Evolutionary conservation across 2,113 vertebrate genomes (phyloP).

Genomic region (Pholis gunnellus): DNA sequence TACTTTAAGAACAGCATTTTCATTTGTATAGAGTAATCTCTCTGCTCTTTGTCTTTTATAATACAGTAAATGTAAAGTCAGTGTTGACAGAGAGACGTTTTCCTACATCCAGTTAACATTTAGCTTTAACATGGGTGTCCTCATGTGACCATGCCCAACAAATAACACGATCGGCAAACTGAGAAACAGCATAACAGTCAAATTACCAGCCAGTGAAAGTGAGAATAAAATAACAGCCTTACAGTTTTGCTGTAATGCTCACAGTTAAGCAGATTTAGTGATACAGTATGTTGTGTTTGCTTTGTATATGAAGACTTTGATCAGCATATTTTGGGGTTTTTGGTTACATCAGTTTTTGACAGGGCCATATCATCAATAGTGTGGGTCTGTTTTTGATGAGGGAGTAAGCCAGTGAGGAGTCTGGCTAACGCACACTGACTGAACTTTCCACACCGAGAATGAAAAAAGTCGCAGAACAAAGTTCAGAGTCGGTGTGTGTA

Average conservation of each 20-base stretch:
- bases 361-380: slow-evolving; percentile 42
- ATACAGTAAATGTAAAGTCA: background rate
- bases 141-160: background rate
- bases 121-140: background rate
- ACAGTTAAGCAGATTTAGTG: slow-evolving; percentile 2
- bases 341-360: slow-evolving; percentile 55
- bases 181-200: slow-evolving; percentile 19
- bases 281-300: slow-evolving; percentile 12
- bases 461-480: slow-evolving; percentile 49
- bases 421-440: slow-evolving; percentile 31
- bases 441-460: slow-evolving; percentile 37
- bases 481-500: slow-evolving; percentile 35
- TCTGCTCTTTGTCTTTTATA: background rate
- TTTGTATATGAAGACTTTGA: slow-evolving; percentile 54
- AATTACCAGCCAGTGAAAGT: slow-evolving; percentile 9
- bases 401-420: slow-evolving; percentile 50
- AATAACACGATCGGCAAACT: background rate
- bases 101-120: background rate
- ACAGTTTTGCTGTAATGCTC: background rate
- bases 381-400: slow-evolving; percentile 51
- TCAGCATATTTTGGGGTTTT: slow-evolving; percentile 52
- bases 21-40: background rate
- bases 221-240: slow-evolving; percentile 8
- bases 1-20: background rate
- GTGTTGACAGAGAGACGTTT: background rate